Percentiles rank a stretch among this genome's conserved stretches.
Evolutionary conservation across 2,888 invertebrate genomes (phyloP).

Genomic region (Aporophyla nigra): DNA sequence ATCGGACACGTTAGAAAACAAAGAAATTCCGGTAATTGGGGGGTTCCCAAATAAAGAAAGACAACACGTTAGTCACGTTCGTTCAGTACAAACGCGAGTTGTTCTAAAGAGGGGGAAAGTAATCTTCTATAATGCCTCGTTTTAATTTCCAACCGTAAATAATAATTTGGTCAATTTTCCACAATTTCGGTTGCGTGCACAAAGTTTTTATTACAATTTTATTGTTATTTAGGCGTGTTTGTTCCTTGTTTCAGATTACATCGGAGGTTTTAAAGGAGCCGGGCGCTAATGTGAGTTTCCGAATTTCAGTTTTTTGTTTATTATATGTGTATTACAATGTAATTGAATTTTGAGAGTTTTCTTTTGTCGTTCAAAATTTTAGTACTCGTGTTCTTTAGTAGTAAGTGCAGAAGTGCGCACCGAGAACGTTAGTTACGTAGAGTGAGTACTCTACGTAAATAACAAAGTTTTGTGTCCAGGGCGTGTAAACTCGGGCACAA

Average conservation of each 20-base stretch:
- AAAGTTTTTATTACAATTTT: conserved; percentile 91
- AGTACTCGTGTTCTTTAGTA: conserved; percentile 60
- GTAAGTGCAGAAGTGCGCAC: conserved; percentile 63
- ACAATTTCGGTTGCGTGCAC: conserved; percentile 90
- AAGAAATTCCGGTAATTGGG: conserved; percentile 61
- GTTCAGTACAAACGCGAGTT: conserved; percentile 75
- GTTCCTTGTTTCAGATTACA: conserved; percentile 91
- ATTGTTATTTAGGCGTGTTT: conserved; percentile 91
- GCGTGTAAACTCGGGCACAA: conserved; percentile 72
- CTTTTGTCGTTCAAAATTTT: conserved; percentile 30
- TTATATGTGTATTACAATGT: conserved; percentile 74
- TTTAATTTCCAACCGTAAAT: conserved; percentile 90
- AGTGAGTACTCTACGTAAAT: conserved; percentile 71
- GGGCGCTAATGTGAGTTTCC: conserved; percentile 90
- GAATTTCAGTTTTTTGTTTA: conserved; percentile 85
- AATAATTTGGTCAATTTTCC: conserved; percentile 91
- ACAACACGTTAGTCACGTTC: conserved; percentile 74
- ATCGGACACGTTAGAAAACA: conserved; percentile 51
- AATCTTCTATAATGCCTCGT: conserved; percentile 87
- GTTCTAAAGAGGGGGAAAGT: conserved; percentile 84
- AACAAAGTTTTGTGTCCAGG: conserved; percentile 80
- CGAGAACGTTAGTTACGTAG: neutral
- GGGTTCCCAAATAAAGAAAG: conserved; percentile 64
- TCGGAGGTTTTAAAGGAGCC: conserved; percentile 89
- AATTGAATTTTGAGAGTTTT: conserved; percentile 82